Evolutionary conservation across 1,140 invertebrate species (phyloP), one percentile per base, ranked within the genome.

Genomic region (Teleogryllus occipitalis): DNA sequence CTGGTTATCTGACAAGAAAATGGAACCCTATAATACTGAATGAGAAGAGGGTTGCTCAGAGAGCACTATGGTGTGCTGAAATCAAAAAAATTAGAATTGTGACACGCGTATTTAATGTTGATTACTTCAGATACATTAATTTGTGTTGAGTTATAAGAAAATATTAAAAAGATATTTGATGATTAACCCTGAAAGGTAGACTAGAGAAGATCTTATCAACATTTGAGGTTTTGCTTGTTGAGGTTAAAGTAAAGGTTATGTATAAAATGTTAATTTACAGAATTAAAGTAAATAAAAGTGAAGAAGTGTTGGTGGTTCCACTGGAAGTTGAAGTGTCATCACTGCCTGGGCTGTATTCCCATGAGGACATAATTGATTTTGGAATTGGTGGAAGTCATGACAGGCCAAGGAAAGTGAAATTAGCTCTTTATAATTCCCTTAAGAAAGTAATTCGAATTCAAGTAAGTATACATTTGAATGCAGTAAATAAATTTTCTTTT

Each of bases 261-360:
- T 72, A 72, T 72, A 72, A 72, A 72, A 72, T 72, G 65, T 72
- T 15, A 72, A 72, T n/a, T 82, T 83, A 82, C 76, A 91, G 93
- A 84, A 92, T 94, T 83, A 91, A 91, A 88, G 90, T 93, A 47
- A 93, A 93, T 84, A 89, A 90, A 83, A 90, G 88, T 81, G 89
- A 90, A 79, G 90, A 93, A 83, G 87, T 93, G 80, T 87, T 94
- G 75, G 91, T 96, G 80, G 89, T 97, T 80, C 95, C 95, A 39
- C 88, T 97, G n/a, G 95, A 97, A 87, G 91, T 97, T 22, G 94
- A 97, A 89, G 95, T 97, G 74, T 88, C 91, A 80, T 89, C 90
- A 76, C 84, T 87, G 83, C 89, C 92, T 82, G 93, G 94, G 78
- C 88, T 96, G 78, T 95, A 94, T 87, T 90, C 92, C 74, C 90